Conservation (phyloP, 2,797 vertebrate species). For the Pseudopleuronectes americanus region DNA sequence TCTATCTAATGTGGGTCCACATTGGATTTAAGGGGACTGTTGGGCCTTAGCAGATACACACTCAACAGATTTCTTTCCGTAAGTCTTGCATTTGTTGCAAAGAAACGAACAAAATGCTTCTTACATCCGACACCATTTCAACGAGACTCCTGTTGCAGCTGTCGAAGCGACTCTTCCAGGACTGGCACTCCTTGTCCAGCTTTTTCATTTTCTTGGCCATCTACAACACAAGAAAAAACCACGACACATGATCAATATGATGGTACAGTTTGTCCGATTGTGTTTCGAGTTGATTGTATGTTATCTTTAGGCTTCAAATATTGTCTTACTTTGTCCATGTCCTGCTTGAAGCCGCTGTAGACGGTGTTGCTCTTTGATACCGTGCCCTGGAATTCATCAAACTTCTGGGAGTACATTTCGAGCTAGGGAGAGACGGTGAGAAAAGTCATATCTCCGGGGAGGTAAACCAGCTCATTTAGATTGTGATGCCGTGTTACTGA, state of each 20-base stretch:
- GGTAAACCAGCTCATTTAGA: neutral
- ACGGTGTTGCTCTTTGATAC: constrained; percentile 96
- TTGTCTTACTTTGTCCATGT: constrained; percentile 96
- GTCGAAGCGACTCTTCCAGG: constrained; percentile 96
- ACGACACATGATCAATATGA: constrained; percentile 20
- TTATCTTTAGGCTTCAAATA: constrained; percentile 24
- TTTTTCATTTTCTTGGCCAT: constrained; percentile 99
- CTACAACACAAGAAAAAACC: constrained; percentile 70
- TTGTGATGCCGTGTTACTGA: constrained; percentile 26
- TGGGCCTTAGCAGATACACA: too few species aligned
- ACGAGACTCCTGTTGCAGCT: constrained; percentile 94
- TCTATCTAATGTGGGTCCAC: too few species aligned
- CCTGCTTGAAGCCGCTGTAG: constrained; percentile 96
- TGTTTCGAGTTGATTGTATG: neutral
- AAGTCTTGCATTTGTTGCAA: neutral
- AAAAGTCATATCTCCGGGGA: constrained; percentile 16
- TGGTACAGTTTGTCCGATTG: constrained; percentile 15
- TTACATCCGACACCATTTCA: constrained; percentile 97
- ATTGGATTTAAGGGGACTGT: too few species aligned
- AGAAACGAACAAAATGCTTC: constrained; percentile 35
- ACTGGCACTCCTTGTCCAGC: constrained; percentile 94
- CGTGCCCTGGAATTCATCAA: constrained; percentile 97
- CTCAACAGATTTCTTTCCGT: neutral
- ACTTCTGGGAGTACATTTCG: constrained; percentile 95
- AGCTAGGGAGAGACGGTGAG: constrained; percentile 82